Evolutionary conservation across 1,140 invertebrate genomes (phyloP), one percentile per base, ranked within the genome.

Genomic region (Zaprionus tsacasi): DNA sequence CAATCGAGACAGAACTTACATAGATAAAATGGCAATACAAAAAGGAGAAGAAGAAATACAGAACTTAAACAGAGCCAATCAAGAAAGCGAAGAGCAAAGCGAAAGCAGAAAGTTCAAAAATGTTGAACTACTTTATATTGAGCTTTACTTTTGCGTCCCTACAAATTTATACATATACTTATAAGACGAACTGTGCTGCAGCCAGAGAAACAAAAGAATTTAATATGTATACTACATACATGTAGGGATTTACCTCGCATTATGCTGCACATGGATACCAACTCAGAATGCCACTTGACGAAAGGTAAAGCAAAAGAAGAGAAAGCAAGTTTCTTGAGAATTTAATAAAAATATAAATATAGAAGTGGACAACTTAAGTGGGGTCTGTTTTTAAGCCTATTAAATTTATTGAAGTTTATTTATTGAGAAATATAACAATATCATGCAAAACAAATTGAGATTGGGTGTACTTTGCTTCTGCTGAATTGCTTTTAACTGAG

Each of bases 1-100:
- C 66, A 70, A 74, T 74, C 52, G 71, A 21, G 66, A 61, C 58
- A 36, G 50, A 74, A 74, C 57, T 69, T 61, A 60, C 15, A 55
- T 48, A 66, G 48, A 57, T 60, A 59, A 56, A 69, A 69, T 61
- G 6, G 33, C 25, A 67, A 43, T 59, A 55, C 57, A 60, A 68
- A n/a, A 25, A 54, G 17, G 33, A n/a, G 13, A 40, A 11, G 11
- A 27, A 11, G 13, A 21, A 40, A 6, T n/a, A 25, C 25, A 15
- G 36, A 38, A 55, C 68, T 43, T 64, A 30, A 55, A 13, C 38
- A 40, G 4, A 30, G 61, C 50, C 67, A 63, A 55, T 61, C 70
- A 73, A 61, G 70, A 30, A 21, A 21, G 50, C 15, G 45, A 8
- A 21, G 21, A 48, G 25, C 64, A n/a, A 60, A 48, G 17, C 10